These are phyloP conservation scores for Isurus oxyrinchus DNA, from an alignment of 2,113 vertebrate genomes.

Conservation along the genomic window DNA sequence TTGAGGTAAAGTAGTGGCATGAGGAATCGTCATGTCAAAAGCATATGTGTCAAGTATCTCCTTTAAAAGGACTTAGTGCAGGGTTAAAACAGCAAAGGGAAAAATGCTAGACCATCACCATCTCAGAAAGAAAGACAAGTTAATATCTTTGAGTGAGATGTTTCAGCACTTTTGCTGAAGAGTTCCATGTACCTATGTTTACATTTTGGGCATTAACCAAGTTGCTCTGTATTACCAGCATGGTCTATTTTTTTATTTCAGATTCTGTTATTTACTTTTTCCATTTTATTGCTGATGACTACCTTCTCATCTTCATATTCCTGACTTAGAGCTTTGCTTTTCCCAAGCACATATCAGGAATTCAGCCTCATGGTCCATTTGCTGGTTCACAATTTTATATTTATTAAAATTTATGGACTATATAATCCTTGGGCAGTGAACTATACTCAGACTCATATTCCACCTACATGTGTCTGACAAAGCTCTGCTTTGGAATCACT, in stretches of 20 bases:
- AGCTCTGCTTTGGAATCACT: not conserved
- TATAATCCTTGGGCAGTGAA: not conserved
- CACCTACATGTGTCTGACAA: not conserved
- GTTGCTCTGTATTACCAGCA: not conserved
- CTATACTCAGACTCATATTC: not conserved
- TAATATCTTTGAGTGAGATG: not conserved
- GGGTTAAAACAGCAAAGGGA: not conserved
- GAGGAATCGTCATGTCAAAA: not conserved
- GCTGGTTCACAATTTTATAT: not conserved
- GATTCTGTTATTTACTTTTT: not conserved
- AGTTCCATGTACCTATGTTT: not conserved
- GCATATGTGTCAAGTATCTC: not conserved
- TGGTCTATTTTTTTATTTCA: not conserved
- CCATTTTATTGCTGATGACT: not conserved
- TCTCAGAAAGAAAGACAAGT: not conserved
- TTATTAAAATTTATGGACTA: not conserved
- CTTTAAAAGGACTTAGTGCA: not conserved
- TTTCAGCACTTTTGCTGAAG: not conserved
- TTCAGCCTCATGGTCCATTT: not conserved
- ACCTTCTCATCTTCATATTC: not conserved
- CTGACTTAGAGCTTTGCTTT: not conserved
- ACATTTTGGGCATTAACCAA: not conserved
- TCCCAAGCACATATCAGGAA: not conserved
- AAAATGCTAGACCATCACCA: not conserved
- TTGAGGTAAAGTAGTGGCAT: too few relatives aligned